Conservation (phyloP, 37 sponge, comb jelly and placozoan genomes). For the Chondrosia reniformis region DNA sequence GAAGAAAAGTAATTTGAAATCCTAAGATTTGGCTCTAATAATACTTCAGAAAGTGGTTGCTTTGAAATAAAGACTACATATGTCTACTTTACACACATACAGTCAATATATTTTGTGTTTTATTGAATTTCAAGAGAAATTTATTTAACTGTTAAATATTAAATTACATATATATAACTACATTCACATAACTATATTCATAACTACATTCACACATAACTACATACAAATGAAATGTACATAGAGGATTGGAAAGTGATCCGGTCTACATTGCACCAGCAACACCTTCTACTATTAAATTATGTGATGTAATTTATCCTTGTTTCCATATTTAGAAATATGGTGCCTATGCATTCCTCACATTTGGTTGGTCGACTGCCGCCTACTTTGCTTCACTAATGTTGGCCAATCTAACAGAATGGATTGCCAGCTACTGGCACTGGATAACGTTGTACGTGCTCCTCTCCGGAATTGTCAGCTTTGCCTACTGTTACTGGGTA, state of each 20-base stretch:
- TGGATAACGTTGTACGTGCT: conserved; percentile 36
- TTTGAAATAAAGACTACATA: too few species aligned
- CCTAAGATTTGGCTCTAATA: too few species aligned
- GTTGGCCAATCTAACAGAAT: neutral
- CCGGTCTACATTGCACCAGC: neutral
- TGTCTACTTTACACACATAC: neutral
- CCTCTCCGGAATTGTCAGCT: conserved; percentile 51
- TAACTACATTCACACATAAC: neutral
- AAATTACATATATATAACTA: neutral
- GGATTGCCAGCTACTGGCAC: conserved; percentile 25
- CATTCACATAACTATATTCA: neutral
- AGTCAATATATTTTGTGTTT: neutral
- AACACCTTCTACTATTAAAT: neutral
- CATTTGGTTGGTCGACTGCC: neutral
- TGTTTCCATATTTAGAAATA: neutral
- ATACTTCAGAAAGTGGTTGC: too few species aligned
- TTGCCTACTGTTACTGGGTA: conserved; percentile 55
- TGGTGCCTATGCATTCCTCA: conserved; percentile 17
- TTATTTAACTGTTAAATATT: neutral
- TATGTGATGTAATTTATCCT: neutral
- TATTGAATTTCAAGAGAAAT: neutral
- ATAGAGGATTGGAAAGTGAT: neutral
- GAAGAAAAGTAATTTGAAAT: too few species aligned
- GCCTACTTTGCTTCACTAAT: neutral
- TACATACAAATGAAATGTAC: neutral